phyloP scores from a whole-genome alignment of 2,797 vertebrate species.

The Sarcophilus harrisii region DNA sequence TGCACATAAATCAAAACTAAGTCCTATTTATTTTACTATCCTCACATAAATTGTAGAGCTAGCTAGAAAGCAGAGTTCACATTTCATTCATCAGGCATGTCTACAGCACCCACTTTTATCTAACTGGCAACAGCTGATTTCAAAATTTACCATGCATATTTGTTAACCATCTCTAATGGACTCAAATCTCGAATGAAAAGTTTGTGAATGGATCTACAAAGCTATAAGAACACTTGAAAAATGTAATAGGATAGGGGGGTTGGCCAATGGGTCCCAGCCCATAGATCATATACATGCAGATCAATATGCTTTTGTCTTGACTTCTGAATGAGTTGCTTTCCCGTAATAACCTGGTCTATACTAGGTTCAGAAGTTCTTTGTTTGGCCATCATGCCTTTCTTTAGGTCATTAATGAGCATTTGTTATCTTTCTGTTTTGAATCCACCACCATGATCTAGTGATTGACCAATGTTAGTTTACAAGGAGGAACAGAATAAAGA shows the following conservation, averaged over 20 bases:
- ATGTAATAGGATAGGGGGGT: not conserved
- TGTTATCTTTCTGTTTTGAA: not conserved
- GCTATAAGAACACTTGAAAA: not conserved
- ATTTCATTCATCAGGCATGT: slow-evolving; percentile 20
- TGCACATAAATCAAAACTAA: slow-evolving; percentile 43
- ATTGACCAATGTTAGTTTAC: not conserved
- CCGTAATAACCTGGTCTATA: not conserved
- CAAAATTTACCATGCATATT: not conserved
- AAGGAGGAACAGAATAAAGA: not conserved
- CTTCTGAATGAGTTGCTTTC: not conserved
- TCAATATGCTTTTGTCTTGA: not conserved
- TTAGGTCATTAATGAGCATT: not conserved
- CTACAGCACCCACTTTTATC: not conserved
- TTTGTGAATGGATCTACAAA: not conserved
- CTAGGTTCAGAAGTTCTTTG: not conserved
- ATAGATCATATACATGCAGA: not conserved
- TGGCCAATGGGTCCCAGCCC: not conserved
- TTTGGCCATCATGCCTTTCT: not conserved
- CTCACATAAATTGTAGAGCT: not conserved
- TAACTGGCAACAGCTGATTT: not conserved
- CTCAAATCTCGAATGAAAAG: not conserved
- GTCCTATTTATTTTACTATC: slow-evolving; percentile 26
- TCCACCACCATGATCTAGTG: not conserved
- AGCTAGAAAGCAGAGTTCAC: slow-evolving; percentile 11
- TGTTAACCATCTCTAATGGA: not conserved